Evolutionary conservation across 2,888 invertebrate genomes (phyloP), one percentile per base, ranked within the genome.

Genomic region (Stegophylla sp.): DNA sequence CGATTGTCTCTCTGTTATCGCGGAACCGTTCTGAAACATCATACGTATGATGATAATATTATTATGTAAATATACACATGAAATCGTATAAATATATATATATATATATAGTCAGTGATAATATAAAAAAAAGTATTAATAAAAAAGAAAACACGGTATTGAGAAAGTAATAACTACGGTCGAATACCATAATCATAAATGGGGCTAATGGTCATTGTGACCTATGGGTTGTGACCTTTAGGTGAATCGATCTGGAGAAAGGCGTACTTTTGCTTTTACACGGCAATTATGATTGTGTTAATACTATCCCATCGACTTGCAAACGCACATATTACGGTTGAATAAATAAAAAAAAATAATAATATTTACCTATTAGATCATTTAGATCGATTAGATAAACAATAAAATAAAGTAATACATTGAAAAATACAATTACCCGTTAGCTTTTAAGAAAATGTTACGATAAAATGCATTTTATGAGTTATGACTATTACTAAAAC

Each of bases 1-100:
- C 95, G 94, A 84, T 94, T 95, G 89, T 96, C 96, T 88, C 93
- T 93, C 86, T 93, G 89, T 89, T 96, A 96, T 85, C 10, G 45
- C 81, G 7, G 79, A 79, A 61, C 79, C 79, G 45, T 79, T 79
- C 69, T 79, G 13, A 43, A 76, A 66, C 10, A 23, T n/a, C 20
- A 56, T 12, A 53, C 20, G 9, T 20, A 20, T 53, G 17, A n/a
- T 20, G n/a, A 64, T 64, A 41, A 13, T 15, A 48, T 48, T 2
- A 10, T 12, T 20, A 23, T 23, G 13, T 23, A 56, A 23, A 43
- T 43, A 51, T 51, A 17, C 34, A 7, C 34, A 53, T 5, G 53
- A 53, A 1, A n/a, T 9, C 1, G n/a, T n/a, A n/a, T n/a, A n/a
- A n/a, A n/a, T n/a, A n/a, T n/a, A n/a, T n/a, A n/a, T n/a, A n/a